Evolutionary conservation across 1,140 invertebrate species (phyloP).

Genomic region (Neodiprion virginianus): DNA sequence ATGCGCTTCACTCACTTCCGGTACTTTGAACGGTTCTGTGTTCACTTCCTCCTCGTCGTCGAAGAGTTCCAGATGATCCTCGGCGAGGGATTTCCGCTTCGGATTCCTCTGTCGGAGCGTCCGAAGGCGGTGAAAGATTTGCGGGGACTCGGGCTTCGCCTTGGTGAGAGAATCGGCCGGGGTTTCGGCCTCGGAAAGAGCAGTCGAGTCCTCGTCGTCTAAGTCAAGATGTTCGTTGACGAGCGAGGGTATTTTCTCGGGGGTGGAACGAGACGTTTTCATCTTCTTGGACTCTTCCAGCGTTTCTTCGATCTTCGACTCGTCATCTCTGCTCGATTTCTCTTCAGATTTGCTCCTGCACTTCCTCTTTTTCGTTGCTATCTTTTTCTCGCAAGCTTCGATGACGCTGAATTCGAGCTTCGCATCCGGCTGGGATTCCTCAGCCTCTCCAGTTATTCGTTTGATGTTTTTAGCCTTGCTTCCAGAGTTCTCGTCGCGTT

Average conservation of each 20-base stretch:
- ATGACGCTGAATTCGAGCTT: too few species aligned
- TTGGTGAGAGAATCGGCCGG: background rate
- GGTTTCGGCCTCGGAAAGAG: too few species aligned
- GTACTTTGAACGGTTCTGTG: constrained; percentile 24
- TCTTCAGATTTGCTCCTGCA: background rate
- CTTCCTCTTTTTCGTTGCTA: background rate
- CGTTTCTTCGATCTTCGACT: constrained; percentile 8
- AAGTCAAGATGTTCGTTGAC: constrained; percentile 19
- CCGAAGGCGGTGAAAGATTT: constrained; percentile 11
- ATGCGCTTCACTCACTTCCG: constrained; percentile 18
- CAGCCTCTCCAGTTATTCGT: background rate
- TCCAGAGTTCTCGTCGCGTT: background rate
- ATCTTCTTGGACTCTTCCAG: constrained; percentile 20
- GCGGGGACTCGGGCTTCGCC: background rate
- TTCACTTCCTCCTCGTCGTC: constrained; percentile 20
- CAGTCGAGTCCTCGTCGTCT: background rate
- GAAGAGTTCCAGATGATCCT: constrained; percentile 30
- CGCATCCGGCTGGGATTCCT: background rate
- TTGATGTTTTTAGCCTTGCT: background rate
- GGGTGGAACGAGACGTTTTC: constrained; percentile 21
- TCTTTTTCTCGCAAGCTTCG: background rate
- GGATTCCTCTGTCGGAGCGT: constrained; percentile 21
- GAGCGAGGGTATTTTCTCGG: background rate
- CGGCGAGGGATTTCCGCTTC: constrained; percentile 30
- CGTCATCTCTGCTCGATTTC: background rate